Conservation (phyloP, 1,140 invertebrate genomes). For the Hydropsyche tenuis region DNA sequence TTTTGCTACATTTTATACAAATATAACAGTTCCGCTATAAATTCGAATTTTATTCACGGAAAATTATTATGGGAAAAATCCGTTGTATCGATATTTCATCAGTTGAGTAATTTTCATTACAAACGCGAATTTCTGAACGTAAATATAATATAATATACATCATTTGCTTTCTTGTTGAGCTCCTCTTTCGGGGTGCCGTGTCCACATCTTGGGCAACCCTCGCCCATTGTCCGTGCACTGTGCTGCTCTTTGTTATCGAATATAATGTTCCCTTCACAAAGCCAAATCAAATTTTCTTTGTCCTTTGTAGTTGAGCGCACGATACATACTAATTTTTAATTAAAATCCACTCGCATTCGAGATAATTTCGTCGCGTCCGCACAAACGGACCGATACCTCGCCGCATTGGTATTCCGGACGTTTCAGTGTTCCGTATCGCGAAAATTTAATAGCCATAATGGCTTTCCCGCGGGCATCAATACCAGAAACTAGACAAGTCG, state of each 20-base stretch:
- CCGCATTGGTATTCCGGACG: background rate
- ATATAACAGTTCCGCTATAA: too few relatives aligned
- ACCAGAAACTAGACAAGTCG: too few relatives aligned
- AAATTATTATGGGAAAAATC: too few relatives aligned
- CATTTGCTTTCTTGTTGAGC: background rate
- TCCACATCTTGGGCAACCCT: slow-evolving; percentile 3
- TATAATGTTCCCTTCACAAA: slow-evolving; percentile 10
- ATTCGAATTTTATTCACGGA: too few relatives aligned
- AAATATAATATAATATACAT: background rate
- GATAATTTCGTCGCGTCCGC: background rate
- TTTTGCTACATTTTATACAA: too few relatives aligned
- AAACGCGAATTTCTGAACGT: too few relatives aligned
- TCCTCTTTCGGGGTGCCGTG: background rate
- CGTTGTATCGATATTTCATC: too few relatives aligned
- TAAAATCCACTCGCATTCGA: background rate
- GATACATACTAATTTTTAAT: slow-evolving; percentile 25
- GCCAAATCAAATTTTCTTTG: slow-evolving; percentile 16
- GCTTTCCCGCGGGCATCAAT: too few relatives aligned
- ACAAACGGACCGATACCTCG: slow-evolving; percentile 6
- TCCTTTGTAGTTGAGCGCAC: background rate
- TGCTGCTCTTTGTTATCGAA: slow-evolving; percentile 11
- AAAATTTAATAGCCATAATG: slow-evolving; percentile 4
- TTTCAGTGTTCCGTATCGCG: background rate
- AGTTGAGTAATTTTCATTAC: too few relatives aligned
- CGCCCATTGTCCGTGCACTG: slow-evolving; percentile 4